A percentile compares a stretch with the other conserved stretches of the same genome.
Evolutionary conservation across 37 sponge, comb jelly and placozoan genomes (phyloP).

Genomic region (Aplysina aerophoba): DNA sequence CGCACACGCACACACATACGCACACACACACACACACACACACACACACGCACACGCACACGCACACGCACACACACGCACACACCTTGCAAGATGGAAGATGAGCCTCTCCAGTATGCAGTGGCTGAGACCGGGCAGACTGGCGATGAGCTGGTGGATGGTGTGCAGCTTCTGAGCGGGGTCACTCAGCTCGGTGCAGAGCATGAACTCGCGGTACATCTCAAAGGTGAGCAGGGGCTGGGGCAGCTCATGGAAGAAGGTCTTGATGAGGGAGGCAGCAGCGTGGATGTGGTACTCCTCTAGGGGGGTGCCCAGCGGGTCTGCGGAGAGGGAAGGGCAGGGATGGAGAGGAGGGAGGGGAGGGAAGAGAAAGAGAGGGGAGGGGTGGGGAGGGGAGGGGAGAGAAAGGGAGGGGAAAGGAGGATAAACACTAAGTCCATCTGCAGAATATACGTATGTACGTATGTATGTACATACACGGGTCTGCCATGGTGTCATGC

Average conservation of each 20-base stretch:
- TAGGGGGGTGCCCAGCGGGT: slow-evolving; percentile 56
- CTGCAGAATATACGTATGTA: no score
- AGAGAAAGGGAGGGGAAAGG: no score
- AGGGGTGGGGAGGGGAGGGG: neutral
- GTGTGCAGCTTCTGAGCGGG: slow-evolving; percentile 57
- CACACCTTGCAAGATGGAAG: slow-evolving; percentile 86
- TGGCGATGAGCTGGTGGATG: slow-evolving; percentile 53
- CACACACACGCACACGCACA: slow-evolving; percentile 26
- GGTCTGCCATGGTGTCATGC: no score
- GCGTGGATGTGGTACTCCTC: slow-evolving; percentile 68
- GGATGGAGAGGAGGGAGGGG: neutral
- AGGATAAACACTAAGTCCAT: no score
- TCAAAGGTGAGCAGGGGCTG: slow-evolving; percentile 86
- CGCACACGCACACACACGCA: slow-evolving; percentile 26
- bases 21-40: slow-evolving; percentile 33
- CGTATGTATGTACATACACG: no score
- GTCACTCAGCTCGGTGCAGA: slow-evolving; percentile 57
- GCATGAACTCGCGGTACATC: slow-evolving; percentile 76
- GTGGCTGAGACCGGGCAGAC: slow-evolving; percentile 72
- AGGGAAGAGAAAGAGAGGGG: neutral
- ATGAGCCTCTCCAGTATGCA: slow-evolving; percentile 74
- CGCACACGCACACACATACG: slow-evolving; percentile 23
- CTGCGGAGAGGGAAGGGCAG: slow-evolving; percentile 14
- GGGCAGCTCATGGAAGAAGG: slow-evolving; percentile 85
- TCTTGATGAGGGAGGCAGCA: slow-evolving; percentile 70